These are phyloP conservation scores for Brachyrhaphis roseni DNA, from an alignment of 2,797 vertebrate species.

Conservation along the genomic window DNA sequence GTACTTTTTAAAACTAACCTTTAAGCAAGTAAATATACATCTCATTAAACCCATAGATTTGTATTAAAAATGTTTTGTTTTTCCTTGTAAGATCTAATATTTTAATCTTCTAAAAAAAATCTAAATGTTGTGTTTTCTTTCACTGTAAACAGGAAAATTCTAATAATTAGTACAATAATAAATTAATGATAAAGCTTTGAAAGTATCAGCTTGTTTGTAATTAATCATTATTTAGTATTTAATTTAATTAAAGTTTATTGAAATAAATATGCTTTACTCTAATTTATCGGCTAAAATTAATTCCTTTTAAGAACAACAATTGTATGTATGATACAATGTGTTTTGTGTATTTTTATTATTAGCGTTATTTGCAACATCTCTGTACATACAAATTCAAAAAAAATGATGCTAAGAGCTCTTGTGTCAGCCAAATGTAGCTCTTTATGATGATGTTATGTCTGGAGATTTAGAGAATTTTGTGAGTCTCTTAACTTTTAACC, in stretches of 20 bases:
- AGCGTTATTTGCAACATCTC: not conserved
- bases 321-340: not conserved
- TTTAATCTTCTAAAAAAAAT: not conserved
- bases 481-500: slow-evolving; percentile 20
- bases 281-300: not conserved
- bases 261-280: not conserved
- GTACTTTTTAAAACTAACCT: not conserved
- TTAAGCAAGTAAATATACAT: not conserved
- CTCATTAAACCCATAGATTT: no score
- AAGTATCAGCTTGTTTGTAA: not conserved
- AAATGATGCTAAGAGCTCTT: not conserved
- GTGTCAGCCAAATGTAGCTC: not conserved
- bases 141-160: not conserved
- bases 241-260: not conserved
- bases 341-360: not conserved
- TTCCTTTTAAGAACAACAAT: no score
- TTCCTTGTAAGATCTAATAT: not conserved
- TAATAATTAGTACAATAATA: not conserved
- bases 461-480: not conserved
- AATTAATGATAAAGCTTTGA: not conserved
- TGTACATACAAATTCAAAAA: not conserved
- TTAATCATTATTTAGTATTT: not conserved
- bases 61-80: no score
- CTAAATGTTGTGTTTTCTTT: not conserved
- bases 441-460: not conserved